Base-by-base conservation (phyloP, 30 jellyfish, hydroid and myxozoan species). In the Turritopsis rubra region DNA sequence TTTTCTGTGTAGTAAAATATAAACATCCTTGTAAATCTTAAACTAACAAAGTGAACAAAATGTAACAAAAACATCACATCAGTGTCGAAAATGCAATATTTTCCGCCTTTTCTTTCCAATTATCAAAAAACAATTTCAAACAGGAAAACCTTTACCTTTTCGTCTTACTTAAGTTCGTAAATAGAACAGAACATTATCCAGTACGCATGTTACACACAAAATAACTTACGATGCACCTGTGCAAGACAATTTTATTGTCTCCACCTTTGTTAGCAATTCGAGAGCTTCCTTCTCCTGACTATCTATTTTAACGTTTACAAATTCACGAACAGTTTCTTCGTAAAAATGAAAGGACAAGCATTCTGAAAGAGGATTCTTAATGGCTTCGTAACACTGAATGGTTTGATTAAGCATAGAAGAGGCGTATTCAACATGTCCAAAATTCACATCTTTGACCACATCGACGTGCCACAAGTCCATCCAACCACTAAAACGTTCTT, bases 401-500 rank as follows among this genome's bases (percentile, higher is more conserved):
- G 94, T 83, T 26, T 83, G 89, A 66, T 73, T 87, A 65, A 88
- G 85, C 82, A 92, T 68, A 52, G 91, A 29, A 60, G 84, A 65
- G 16, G 91, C 89, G 53, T 83, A 92, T 18, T 88, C 96, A 21
- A 87, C 54, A 75, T 92, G 98, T 27, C 98, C 95, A 82, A 72
- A 66, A 31, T 92, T 92, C 18, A 83, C 83, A 21, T 92, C 94
- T 72, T 88, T 82, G 30, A 72, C 84, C 18, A 86, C 89, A 29
- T 92, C 96, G 8, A 83, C 87, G 53, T 86, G 95, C 98, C 98
- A 92, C 0, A 89, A 26, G 82, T 92, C 98, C 93, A 92, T 88
- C 98, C 98, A 92, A 8, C 97, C 96, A 41, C 88, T 96, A 24
- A 85, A 81, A 52, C 98, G 75, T 73, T 92, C 98, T 72, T 92